Conservation (phyloP, 2,113 vertebrate genomes). For the Phalacrocorax brasilianus region DNA sequence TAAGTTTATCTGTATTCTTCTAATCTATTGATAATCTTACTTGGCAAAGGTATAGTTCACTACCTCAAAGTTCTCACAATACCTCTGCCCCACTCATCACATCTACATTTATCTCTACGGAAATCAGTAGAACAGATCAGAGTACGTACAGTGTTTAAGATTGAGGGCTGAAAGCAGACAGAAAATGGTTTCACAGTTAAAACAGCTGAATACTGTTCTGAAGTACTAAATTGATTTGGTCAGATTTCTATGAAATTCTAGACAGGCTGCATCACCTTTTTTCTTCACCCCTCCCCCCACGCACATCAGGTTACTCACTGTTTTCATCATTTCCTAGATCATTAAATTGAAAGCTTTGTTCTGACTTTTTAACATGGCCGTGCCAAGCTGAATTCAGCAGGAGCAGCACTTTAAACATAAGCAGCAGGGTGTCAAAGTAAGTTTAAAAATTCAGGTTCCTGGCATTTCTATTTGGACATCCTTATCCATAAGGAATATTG, state of each 20-base stretch:
- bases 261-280: neutral
- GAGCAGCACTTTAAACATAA: neutral
- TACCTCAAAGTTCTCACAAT: neutral
- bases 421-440: neutral
- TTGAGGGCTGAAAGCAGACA: neutral
- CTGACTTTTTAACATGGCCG: neutral
- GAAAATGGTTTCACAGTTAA: neutral
- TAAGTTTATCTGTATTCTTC: neutral
- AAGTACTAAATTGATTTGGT: neutral
- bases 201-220: neutral
- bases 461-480: neutral
- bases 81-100: neutral
- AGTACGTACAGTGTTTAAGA: fast-evolving
- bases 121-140: neutral
- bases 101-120: neutral
- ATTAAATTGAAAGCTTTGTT: neutral
- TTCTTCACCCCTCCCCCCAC: neutral
- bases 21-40: neutral
- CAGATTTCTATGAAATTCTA: neutral
- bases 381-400: neutral
- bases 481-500: neutral
- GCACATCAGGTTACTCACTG: fast-evolving
- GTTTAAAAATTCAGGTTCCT: neutral
- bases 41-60: neutral
- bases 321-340: neutral